Evolutionary conservation across 2,888 invertebrate species (phyloP), one percentile per base, ranked within the genome.

Genomic region (Orgyia antiqua): DNA sequence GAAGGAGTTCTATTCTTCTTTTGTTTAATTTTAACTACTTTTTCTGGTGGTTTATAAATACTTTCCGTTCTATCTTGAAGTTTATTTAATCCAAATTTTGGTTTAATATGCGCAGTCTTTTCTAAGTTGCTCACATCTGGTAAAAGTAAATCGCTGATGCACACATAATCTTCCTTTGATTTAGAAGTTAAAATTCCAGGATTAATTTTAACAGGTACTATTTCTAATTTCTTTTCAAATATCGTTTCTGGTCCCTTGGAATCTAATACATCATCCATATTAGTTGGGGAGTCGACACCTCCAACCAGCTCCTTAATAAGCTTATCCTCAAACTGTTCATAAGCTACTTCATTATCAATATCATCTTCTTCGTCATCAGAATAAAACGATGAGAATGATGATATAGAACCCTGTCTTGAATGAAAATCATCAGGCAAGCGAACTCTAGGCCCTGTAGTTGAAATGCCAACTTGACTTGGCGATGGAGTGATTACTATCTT

Each of bases 401-500:
- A 69, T 0, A 71, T 31, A 3, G 79, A 80, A 9, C 69, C 75
- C 10, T 66, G 56, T 33, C 64, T 66, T 1, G 71, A 67, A 46
- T 86, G 84, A 37, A 86, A 84, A 44, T 84, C 82, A 32, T 79
- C 83, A 15, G 86, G 86, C 25, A 84, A 68, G 33, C 78, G 73
- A 1, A 89, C 88, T 57, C 88, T 77, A 4, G 89, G 87, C 29
- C 80, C 72, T 49, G 80, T 76, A 35, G 66, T 58, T 2, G 69
- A 58, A 33, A 78, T 64, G 46, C 69, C 69, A n/a, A 53, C 38
- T 43, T 72, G 68, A 44, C 67, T 78, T 23, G 86, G 77, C 1
- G 88, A 88, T 4, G 91, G 88, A 48, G 89, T 89, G 10, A 91
- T 90, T 18, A 91, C 79, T 35, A 91, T 87, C 57, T 88, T 89